Evolutionary conservation across 2,113 vertebrate genomes (phyloP).

Genomic region (Mus pahari): DNA sequence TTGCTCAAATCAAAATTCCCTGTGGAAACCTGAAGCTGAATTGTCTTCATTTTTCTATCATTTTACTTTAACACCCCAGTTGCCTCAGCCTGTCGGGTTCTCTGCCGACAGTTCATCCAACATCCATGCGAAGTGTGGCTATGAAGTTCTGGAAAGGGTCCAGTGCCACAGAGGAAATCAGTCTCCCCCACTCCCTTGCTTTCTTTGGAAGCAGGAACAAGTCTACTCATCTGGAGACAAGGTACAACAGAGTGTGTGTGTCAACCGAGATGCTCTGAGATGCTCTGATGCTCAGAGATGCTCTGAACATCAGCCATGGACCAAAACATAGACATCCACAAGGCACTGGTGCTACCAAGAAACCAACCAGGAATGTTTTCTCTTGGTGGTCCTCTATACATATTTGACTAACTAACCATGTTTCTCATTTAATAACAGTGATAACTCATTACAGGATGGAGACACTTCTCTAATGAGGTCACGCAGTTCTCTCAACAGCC

Average conservation of each 20-base stretch:
- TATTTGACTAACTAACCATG: not conserved
- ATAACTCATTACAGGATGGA: not conserved
- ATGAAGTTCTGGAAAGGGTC: constrained; percentile 41
- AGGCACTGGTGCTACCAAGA: not conserved
- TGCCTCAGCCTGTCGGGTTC: constrained; percentile 52
- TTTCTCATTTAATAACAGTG: constrained; percentile 34
- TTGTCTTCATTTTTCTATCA: constrained; percentile 74
- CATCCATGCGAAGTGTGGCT: constrained; percentile 64
- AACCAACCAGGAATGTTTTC: not conserved
- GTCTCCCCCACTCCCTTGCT: not conserved
- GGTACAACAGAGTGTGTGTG: not conserved
- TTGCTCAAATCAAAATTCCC: constrained; percentile 5
- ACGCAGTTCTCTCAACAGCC: not conserved
- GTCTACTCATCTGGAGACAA: constrained; percentile 29
- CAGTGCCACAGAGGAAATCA: constrained; percentile 51
- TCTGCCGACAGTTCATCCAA: not conserved
- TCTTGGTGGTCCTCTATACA: not conserved
- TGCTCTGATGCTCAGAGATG: not conserved
- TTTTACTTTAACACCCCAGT: constrained; percentile 72
- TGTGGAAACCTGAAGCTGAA: constrained; percentile 80
- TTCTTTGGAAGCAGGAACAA: constrained; percentile 55
- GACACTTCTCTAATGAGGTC: not conserved
- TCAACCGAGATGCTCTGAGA: not conserved
- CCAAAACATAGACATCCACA: not conserved
- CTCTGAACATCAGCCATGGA: not conserved